These are phyloP conservation scores for Ophion costatus DNA, from an alignment of 2,888 invertebrate genomes.

Conservation along the genomic window DNA sequence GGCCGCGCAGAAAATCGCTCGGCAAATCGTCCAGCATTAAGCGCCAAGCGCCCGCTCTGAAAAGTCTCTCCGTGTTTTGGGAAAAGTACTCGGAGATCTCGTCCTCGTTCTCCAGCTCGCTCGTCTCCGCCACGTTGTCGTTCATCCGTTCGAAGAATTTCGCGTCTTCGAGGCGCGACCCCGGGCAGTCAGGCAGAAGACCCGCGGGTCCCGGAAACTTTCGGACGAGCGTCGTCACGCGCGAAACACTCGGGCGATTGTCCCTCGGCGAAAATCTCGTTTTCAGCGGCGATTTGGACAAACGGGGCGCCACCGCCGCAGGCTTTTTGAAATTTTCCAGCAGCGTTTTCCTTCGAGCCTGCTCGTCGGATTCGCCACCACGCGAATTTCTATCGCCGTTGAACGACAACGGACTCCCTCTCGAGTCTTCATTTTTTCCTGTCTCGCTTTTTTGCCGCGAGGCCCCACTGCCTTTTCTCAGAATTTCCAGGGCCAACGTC, in stretches of 20 bases:
- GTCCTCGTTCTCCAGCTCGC: conserved; percentile 50
- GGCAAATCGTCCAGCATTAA: conserved; percentile 78
- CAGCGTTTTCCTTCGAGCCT: background rate
- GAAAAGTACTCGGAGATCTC: conserved; percentile 72
- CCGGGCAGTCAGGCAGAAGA: conserved; percentile 79
- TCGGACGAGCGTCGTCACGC: conserved; percentile 73
- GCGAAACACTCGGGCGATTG: background rate
- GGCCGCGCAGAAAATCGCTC: conserved; percentile 73
- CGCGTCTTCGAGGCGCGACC: conserved; percentile 41
- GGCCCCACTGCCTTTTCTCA: conserved; percentile 28
- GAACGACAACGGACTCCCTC: background rate
- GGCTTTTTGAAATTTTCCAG: conserved; percentile 48
- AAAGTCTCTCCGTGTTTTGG: conserved; percentile 77
- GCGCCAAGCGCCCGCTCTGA: conserved; percentile 80
- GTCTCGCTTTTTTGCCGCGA: background rate
- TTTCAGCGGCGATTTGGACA: conserved; percentile 14
- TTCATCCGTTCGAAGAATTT: conserved; percentile 40
- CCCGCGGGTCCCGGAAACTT: conserved; percentile 85
- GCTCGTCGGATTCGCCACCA: conserved; percentile 3
- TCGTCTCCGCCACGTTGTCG: conserved; percentile 47
- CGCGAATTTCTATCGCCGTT: background rate
- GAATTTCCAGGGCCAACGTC: conserved; percentile 57
- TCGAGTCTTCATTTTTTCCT: conserved; percentile 8
- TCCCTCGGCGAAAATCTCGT: conserved; percentile 34
- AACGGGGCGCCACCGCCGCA: background rate